Conservation (phyloP, 2,888 invertebrate genomes). For the Platycheirus rosarum region DNA sequence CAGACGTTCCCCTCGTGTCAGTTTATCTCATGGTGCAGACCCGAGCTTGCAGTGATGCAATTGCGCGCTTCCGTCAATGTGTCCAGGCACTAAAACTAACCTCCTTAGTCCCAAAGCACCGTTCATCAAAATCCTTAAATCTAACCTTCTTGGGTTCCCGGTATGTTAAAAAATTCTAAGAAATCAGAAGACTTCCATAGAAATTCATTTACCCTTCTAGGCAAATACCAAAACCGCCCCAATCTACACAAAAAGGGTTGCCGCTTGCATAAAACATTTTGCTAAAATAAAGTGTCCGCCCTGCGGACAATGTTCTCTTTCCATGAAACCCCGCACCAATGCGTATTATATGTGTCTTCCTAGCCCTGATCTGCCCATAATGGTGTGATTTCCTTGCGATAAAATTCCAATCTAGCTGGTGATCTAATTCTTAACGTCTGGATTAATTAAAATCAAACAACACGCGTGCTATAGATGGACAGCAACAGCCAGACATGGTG, state of each 20-base stretch:
- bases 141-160: neutral
- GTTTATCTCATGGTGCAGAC: too few species aligned
- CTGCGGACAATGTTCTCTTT: slow-evolving; percentile 47
- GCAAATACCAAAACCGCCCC: slow-evolving; percentile 48
- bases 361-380: slow-evolving; percentile 18
- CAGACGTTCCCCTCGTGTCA: too few species aligned
- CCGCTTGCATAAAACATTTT: slow-evolving; percentile 56
- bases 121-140: neutral
- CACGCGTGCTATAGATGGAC: slow-evolving; percentile 53
- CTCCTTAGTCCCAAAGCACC: too few species aligned
- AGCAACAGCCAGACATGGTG: neutral
- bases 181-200: slow-evolving; percentile 58
- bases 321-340: slow-evolving; percentile 42
- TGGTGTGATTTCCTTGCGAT: slow-evolving; percentile 59
- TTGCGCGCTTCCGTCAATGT: too few species aligned
- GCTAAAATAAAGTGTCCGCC: slow-evolving; percentile 59
- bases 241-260: slow-evolving; percentile 58
- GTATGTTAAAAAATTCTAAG: slow-evolving; percentile 40
- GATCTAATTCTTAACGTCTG: slow-evolving; percentile 58
- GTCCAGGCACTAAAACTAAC: too few species aligned
- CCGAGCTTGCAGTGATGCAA: too few species aligned
- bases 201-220: slow-evolving; percentile 42
- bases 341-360: slow-evolving; percentile 17
- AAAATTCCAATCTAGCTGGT: slow-evolving; percentile 70
- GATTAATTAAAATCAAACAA: slow-evolving; percentile 67